These are phyloP conservation scores for Willowsia nigromaculata DNA, from an alignment of 2,888 invertebrate species.

Conservation along the genomic window DNA sequence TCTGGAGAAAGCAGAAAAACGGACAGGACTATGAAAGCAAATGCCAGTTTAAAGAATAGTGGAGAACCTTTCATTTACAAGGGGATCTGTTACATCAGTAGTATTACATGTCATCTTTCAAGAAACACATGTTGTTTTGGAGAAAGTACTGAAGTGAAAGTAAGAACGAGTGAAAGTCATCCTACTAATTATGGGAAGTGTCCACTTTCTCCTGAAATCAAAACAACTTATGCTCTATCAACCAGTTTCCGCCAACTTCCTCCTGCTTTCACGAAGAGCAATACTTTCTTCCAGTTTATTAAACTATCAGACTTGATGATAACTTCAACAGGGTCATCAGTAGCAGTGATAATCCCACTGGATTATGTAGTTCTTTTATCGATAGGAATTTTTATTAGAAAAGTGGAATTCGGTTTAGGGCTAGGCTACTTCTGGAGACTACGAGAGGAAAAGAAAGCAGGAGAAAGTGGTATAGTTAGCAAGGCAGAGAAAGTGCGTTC, in stretches of 20 bases:
- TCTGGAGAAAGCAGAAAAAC: not conserved
- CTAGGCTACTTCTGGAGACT: not conserved
- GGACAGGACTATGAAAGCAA: not conserved
- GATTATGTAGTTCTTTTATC: constrained; percentile 23
- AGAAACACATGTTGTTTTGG: not conserved
- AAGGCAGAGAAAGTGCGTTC: not conserved
- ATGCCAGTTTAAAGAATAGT: not conserved
- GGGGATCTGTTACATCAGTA: not conserved
- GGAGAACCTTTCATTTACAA: not conserved
- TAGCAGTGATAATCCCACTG: constrained; percentile 23
- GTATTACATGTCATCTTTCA: not conserved
- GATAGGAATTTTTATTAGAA: not conserved
- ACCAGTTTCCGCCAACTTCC: not conserved
- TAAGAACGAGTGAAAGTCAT: not conserved
- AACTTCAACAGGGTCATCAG: constrained; percentile 35
- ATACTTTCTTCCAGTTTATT: not conserved
- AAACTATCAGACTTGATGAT: constrained; percentile 45
- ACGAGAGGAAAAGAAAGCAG: not conserved
- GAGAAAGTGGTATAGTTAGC: not conserved
- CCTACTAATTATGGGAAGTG: not conserved
- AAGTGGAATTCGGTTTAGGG: not conserved
- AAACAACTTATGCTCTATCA: not conserved
- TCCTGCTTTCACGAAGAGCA: not conserved
- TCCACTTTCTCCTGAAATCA: not conserved
- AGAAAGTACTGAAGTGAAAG: too few species aligned